Percentiles rank a stretch among this genome's conserved stretches.
Evolutionary conservation across 2,113 vertebrate genomes (phyloP).

Genomic region (Albula glossodonta): DNA sequence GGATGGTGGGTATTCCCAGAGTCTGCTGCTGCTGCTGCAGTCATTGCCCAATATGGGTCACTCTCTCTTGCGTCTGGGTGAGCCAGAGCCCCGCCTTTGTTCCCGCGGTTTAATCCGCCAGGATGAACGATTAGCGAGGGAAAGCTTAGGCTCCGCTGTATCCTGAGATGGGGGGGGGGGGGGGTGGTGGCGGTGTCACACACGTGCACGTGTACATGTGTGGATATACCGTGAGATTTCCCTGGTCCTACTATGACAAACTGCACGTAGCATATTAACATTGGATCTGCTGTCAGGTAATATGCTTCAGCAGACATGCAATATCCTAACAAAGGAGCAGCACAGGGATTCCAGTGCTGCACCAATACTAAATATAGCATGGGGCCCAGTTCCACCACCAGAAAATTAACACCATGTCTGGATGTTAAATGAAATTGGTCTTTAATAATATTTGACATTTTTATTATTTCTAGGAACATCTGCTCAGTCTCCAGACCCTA

Average conservation of each 20-base stretch:
- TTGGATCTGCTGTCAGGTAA: background rate
- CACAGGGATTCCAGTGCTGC: background rate
- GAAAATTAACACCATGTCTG: background rate
- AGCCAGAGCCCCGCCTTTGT: background rate
- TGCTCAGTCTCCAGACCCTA: background rate
- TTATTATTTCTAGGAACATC: background rate
- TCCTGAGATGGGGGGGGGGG: background rate
- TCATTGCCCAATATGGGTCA: conserved; percentile 4
- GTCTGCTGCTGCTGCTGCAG: background rate
- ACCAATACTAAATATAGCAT: background rate
- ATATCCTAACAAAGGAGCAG: background rate
- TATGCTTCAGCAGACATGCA: background rate
- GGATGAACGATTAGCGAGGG: background rate
- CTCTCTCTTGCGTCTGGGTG: background rate
- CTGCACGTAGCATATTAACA: background rate
- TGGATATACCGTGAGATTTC: background rate
- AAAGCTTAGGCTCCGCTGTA: background rate
- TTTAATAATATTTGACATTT: too few species aligned
- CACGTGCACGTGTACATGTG: background rate
- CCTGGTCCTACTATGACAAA: background rate
- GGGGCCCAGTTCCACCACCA: background rate
- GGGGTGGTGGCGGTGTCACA: background rate
- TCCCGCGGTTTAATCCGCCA: background rate
- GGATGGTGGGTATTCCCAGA: background rate
- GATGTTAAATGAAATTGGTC: too few species aligned